Evolutionary conservation across 2,113 vertebrate genomes (phyloP), one percentile per base, ranked within the genome.

Genomic region (Eleginops maclovinus): DNA sequence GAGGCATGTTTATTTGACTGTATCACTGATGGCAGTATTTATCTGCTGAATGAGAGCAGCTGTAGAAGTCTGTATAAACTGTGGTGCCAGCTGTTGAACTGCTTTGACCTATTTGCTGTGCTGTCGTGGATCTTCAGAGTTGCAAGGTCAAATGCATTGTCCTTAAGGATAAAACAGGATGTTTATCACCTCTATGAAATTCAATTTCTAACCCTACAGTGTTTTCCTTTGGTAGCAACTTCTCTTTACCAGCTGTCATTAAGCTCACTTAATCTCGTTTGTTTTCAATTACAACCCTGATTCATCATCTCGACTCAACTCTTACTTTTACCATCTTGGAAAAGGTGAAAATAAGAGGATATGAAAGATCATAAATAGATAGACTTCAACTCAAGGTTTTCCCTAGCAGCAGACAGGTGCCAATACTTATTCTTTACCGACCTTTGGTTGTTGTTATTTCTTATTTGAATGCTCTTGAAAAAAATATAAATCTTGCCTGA

Each of bases 31-130:
- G 73, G 65, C 44, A 61, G 76, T 54, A 64, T 89, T 82, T 74
- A 87, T 79, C 80, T 59, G 64, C 55, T 66, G 78, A 81, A 83
- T 79, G 59, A 75, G 55, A 81, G 79, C 83, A 86, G 84, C 90
- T 87, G 88, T 46, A 26, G 46, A 58, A 10, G 58, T 58, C 24
- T 64, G 63, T 79, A 66, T 65, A 36, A 31, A 80, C 72, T 62
- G 43, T 16, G 43, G 81, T 9, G 44, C 62, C 87, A 90, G 90
- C 79, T 92, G 90, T 89, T 87, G 81, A 31, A 11, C 10, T 67
- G 56, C 56, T 78, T 21, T 65, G 72, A 87, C 72, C 73, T 44
- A 36, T 69, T 69, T 77, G 50, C 69, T 55, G 63, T 64, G 19
- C 56, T 77, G 54, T 78, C 31, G 31, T 73, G 13, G 49, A 2